These are phyloP conservation scores for Passerina amoena DNA, from an alignment of 2,113 vertebrate species.

Conservation along the genomic window DNA sequence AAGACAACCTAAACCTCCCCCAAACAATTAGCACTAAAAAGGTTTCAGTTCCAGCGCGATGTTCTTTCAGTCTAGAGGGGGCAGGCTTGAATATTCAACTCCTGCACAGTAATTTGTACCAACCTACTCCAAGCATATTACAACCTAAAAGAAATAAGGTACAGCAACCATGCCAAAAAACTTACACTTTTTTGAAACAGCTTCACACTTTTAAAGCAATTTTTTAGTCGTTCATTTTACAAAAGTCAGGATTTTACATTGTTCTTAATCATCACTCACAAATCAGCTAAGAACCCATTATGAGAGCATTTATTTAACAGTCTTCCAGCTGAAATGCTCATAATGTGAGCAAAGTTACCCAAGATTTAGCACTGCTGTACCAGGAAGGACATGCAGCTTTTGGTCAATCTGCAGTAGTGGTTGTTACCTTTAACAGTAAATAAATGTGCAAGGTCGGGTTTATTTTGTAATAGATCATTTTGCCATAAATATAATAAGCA, in stretches of 20 bases:
- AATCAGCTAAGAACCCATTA: neutral
- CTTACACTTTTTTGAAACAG: neutral
- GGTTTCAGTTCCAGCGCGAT: neutral
- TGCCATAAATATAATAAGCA: neutral
- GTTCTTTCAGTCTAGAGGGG: neutral
- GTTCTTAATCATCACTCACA: neutral
- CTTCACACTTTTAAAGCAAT: neutral
- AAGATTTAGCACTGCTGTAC: neutral
- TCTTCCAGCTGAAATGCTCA: neutral
- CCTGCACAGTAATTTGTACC: neutral
- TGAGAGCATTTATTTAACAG: neutral
- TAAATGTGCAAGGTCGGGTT: neutral
- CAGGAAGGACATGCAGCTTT: neutral
- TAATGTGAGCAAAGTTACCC: neutral
- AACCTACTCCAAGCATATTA: neutral
- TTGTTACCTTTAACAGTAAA: neutral
- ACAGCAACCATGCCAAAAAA: neutral
- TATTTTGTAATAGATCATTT: neutral
- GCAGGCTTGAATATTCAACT: neutral
- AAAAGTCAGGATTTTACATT: neutral
- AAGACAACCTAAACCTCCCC: neutral
- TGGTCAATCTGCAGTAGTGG: neutral
- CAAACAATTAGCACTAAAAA: neutral
- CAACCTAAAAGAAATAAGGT: neutral
- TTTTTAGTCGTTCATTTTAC: neutral